Base-by-base conservation (phyloP, 2,888 invertebrate species). In the Tridacna gigas region DNA sequence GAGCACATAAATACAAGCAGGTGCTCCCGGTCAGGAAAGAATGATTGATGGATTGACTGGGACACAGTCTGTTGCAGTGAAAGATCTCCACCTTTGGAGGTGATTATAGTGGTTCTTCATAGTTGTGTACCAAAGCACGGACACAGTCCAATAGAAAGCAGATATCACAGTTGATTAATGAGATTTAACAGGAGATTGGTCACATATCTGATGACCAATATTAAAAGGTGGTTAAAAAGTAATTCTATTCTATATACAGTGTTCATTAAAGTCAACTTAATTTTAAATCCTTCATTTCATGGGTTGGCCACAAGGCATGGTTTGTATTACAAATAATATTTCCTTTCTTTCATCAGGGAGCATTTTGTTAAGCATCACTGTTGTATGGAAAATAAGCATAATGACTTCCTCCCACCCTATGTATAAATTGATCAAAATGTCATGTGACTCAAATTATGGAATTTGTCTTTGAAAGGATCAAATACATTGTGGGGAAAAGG, bases 1-100 rank as follows among this genome's bases (percentile, higher is more conserved):
- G 71, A 71, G 71, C 71, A 71, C 71, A 71, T 71, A 71, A 71
- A 71, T 51, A 71, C 71, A 45, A 71, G 51, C 71, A 71, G 71
- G 71, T 71, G 71, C 71, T 25, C 71, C 71, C 28, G 26, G 51
- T 22, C 71, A 48, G 51, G 22, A 18, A 13, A 22, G 51, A 71
- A 71, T 71, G 71, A 51, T 51, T 71, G 71, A 71, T 71, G 71
- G 51, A 71, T 51, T 48, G 51, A 71, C 71, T 48, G 71, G 69
- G 71, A 71, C 71, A 71, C 71, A 71, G 51, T 71, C 71, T 71
- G 51, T 51, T 71, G 15, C 22, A 51, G 12, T 71, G 71, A 71
- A 69, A 71, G 71, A 47, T 71, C n/a, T 71, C 51, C 51, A 71
- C 51, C 26, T 26, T 48, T 71, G 51, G 51, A 51, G 71, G 51